Evolutionary conservation across 1,140 invertebrate species (phyloP).

Genomic region (Drosophila ironensis): DNA sequence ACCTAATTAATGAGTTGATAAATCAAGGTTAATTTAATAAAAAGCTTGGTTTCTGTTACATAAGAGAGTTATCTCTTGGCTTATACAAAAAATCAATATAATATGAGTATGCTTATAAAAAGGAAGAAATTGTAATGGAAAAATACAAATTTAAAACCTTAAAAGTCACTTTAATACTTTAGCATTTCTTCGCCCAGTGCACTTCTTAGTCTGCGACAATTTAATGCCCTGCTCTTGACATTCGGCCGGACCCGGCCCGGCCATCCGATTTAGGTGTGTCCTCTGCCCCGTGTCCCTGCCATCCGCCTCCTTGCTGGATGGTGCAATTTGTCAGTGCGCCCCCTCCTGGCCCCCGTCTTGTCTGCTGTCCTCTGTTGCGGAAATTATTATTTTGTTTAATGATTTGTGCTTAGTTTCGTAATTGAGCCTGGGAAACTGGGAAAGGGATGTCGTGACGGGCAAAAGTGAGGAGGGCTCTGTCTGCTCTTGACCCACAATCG

Average conservation of each 20-base stretch:
- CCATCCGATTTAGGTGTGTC: conserved; percentile 43
- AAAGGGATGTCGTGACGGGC: conserved; percentile 5
- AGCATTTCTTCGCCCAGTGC: conserved; percentile 4
- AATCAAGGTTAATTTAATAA: too few species aligned
- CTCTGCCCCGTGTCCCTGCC: not conserved
- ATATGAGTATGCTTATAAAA: too few species aligned
- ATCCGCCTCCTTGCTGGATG: not conserved
- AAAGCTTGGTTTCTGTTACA: too few species aligned
- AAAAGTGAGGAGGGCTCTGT: not conserved
- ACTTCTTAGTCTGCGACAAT: conserved; percentile 58
- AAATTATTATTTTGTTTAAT: conserved; percentile 81
- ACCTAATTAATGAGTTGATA: too few species aligned
- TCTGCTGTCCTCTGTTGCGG: conserved; percentile 50
- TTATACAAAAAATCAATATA: too few species aligned
- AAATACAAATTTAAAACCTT: not conserved
- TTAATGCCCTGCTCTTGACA: conserved; percentile 74
- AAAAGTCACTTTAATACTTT: not conserved
- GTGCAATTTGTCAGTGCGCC: conserved; percentile 31
- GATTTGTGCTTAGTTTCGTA: conserved; percentile 76
- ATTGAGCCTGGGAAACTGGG: conserved; percentile 52
- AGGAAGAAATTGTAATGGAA: too few species aligned
- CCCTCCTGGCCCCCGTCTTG: conserved; percentile 1
- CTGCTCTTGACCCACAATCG: conserved; percentile 67
- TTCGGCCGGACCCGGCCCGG: conserved; percentile 30
- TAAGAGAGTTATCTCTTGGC: too few species aligned